Base-by-base conservation (phyloP, 2,888 invertebrate species). In the Leucoma salicis region DNA sequence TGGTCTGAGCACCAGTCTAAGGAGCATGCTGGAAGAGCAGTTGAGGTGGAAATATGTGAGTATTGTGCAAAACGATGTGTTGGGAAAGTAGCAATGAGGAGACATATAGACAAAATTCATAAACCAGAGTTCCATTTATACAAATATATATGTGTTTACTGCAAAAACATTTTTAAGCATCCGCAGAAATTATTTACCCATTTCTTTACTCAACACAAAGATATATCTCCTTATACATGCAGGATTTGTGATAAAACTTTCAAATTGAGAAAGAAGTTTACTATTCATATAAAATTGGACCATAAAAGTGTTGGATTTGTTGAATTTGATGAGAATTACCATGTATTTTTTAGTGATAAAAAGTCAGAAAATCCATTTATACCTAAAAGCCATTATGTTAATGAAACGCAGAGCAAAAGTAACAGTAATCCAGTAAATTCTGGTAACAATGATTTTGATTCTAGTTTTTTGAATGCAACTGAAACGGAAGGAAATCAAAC, bases 121-220 rank as follows among this genome's bases (percentile, higher is more conserved):
- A 58, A 60, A 28, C 42, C 47, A 0, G 54, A 73, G 0, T 46
- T 75, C 0, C 76, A 77, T 16, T 43, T 80, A 0, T 89, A 84
- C 46, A 89, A 84, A 63, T 89, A 89, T 36, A 46, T 53, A 3
- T 89, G 88, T 21, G 44, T 65, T 0, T 58, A 74, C 10, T 89
- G 88, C 10, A 52, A 74, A 0, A 49, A 45, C 0, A 51, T 71
- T 0, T 89, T 73, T 14, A 78, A 77, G 31, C 88, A 88, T 53
- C 88, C 88, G 0, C 75, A 82, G 37, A 66, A 68, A 3, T 39
- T 89, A 1, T 87, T 89, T 12, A 75, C 57, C 0, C 88, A 89
- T 54, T 87, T 74, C 38, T 79, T 59, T 14, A 59, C 70, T 0
- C 67, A 53, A 1, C 88, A 89, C 24, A 80, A 68, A 27, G 71